Evolutionary conservation across 2,797 vertebrate genomes (phyloP).

Genomic region (Sitta carolinensis): DNA sequence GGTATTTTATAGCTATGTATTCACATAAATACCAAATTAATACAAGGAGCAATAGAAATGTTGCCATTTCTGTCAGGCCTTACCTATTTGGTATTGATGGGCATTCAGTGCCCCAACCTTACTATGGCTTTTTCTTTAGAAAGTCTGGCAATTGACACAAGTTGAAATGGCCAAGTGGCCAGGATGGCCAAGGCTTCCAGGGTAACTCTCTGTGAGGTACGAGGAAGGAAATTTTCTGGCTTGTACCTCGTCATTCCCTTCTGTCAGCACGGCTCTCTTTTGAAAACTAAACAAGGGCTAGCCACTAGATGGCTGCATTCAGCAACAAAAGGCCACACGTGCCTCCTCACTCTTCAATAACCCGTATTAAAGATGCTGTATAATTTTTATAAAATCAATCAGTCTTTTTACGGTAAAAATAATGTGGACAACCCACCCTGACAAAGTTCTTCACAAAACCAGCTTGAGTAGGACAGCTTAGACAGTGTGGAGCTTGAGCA

Average conservation of each 20-base stretch:
- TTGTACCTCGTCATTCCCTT: background rate
- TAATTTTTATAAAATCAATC: background rate
- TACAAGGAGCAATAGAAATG: background rate
- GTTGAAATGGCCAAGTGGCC: background rate
- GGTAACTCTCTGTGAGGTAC: background rate
- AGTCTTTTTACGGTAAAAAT: background rate
- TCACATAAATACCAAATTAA: background rate
- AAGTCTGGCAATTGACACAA: background rate
- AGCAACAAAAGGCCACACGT: background rate
- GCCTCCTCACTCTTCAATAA: rapidly evolving
- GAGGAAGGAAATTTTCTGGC: background rate
- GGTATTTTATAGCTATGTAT: background rate
- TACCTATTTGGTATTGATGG: background rate
- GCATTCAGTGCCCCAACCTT: background rate
- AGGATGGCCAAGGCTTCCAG: background rate
- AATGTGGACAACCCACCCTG: background rate
- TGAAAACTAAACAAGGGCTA: background rate
- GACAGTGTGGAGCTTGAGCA: background rate
- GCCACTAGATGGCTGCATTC: slow-evolving; percentile 70
- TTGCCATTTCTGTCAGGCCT: background rate
- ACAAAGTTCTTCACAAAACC: background rate
- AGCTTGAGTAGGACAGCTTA: background rate
- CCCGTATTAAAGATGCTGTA: rapidly evolving
- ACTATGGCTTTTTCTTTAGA: background rate
- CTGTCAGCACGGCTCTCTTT: background rate